Evolutionary conservation across 2,888 invertebrate genomes (phyloP).

Genomic region (Trisateles emortualis): DNA sequence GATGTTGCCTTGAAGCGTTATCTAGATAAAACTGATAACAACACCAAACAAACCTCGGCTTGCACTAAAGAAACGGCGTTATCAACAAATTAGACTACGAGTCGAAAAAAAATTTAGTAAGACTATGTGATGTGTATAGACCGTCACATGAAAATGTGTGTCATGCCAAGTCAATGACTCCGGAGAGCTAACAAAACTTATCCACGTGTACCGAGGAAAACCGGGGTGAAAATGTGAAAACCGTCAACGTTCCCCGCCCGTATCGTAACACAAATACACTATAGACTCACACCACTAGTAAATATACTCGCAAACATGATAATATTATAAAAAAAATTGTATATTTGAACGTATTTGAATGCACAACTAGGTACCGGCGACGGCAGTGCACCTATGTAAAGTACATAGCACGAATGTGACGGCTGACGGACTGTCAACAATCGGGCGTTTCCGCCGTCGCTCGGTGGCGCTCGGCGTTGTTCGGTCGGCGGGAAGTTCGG

Average conservation of each 20-base stretch:
- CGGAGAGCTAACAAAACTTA: conserved; percentile 63
- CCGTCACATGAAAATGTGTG: conserved; percentile 83
- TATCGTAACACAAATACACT: conserved; percentile 61
- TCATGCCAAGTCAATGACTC: conserved; percentile 85
- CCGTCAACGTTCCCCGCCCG: conserved; percentile 48
- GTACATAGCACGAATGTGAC: conserved; percentile 80
- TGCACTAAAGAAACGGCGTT: conserved; percentile 50
- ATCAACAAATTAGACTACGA: conserved; percentile 60
- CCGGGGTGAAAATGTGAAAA: conserved; percentile 54
- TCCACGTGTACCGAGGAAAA: conserved; percentile 75
- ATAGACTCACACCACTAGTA: conserved; percentile 50
- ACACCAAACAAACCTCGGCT: conserved; percentile 48
- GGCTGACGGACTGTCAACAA: conserved; percentile 81
- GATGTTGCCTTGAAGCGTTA: conserved; percentile 60
- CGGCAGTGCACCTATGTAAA: conserved; percentile 78
- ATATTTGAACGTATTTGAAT: conserved; percentile 62
- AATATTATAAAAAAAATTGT: conserved; percentile 52
- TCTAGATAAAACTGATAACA: conserved; percentile 62
- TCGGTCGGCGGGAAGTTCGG: conserved; percentile 55
- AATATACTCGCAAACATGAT: conserved; percentile 62
- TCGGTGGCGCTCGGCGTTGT: conserved; percentile 56
- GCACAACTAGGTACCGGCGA: conserved; percentile 73
- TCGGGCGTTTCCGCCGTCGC: conserved; percentile 67
- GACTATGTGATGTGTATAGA: conserved; percentile 70
- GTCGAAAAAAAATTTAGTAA: conserved; percentile 60